Evolutionary conservation across 2,888 invertebrate species (phyloP), one percentile per base, ranked within the genome.

Genomic region (Anoplius nigerrimus): DNA sequence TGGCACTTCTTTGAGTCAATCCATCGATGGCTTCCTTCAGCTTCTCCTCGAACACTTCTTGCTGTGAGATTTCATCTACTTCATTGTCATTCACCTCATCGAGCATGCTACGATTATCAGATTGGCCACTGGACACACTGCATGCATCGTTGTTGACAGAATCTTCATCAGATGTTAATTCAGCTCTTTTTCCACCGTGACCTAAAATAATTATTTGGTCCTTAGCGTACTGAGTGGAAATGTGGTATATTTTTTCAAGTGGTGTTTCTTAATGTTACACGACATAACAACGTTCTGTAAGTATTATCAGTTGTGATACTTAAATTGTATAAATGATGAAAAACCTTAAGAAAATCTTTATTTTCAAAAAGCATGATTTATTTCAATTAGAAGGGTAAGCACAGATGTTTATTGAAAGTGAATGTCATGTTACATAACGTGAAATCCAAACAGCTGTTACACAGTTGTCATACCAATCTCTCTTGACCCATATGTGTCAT

Each of bases 21-120:
- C 94, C 95, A 85, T 99, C 98, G 60, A 98, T 92, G 0, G 94
- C 92, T 85, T 97, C 97, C 34, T 93, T 91, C 27, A 98, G 91
- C 87, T 97, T 97, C 81, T 97, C 97, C 89, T 98, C 98, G 76
- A 95, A 93, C 5, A 91, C 89, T 78, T 95, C 95, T 76, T 94
- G 94, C 88, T 92, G 91, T 2, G 90, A 89, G 16, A 90, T 83
- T 70, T 93, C 93, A 71, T 93, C 93, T 34, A 91, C 90, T 66
- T 90, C 90, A 27, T 87, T 87, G 18, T 90, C 90, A 46, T 90
- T 90, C 0, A 81, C 80, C 45, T 93, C 93, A 66, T 93, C 93
- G 53, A 91, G 89, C 78, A 91, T 89, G 85, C 94, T 94, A 78
- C 91, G 91, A 75, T 92, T 92, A 83, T 97, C 97, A 0, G 97